A percentile compares a stretch with the other conserved stretches of the same genome.
Evolutionary conservation across 2,888 invertebrate genomes (phyloP).

Genomic region (Penaeus monodon): DNA sequence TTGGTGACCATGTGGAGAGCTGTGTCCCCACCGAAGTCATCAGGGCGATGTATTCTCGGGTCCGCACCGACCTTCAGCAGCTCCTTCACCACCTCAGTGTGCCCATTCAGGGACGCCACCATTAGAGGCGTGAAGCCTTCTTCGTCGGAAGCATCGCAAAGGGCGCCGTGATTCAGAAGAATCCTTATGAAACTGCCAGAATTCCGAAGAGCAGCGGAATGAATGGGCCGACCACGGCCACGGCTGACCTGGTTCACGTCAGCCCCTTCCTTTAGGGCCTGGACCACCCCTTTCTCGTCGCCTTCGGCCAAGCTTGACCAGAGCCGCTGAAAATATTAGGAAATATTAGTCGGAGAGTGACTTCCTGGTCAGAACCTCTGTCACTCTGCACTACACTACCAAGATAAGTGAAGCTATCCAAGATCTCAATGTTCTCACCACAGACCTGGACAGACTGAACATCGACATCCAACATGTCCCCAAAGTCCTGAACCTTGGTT

Average conservation of each 20-base stretch:
- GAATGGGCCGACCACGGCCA: conserved; percentile 18
- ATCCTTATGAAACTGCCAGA: not conserved
- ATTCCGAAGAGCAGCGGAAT: conserved; percentile 14
- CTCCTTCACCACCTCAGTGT: not conserved
- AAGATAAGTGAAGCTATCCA: no score
- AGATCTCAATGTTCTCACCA: not conserved
- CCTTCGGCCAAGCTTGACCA: not conserved
- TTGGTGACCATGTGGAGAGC: no score
- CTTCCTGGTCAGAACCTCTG: no score
- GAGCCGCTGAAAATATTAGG: not conserved
- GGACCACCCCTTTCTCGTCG: not conserved
- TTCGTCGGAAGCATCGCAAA: not conserved
- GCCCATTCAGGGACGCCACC: conserved; percentile 39
- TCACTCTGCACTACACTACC: no score
- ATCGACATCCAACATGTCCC: no score
- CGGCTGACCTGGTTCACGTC: conserved; percentile 7
- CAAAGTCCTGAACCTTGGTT: no score
- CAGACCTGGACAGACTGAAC: no score
- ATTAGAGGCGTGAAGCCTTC: conserved; percentile 38
- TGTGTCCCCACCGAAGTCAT: no score
- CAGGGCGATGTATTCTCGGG: not conserved
- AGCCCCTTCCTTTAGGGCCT: conserved; percentile 7
- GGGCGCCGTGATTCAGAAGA: conserved; percentile 8
- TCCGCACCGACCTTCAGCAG: conserved; percentile 22
- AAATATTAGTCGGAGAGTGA: no score